These are phyloP conservation scores for Rotaria sp. DNA, from an alignment of 2,888 invertebrate species.

Conservation along the genomic window DNA sequence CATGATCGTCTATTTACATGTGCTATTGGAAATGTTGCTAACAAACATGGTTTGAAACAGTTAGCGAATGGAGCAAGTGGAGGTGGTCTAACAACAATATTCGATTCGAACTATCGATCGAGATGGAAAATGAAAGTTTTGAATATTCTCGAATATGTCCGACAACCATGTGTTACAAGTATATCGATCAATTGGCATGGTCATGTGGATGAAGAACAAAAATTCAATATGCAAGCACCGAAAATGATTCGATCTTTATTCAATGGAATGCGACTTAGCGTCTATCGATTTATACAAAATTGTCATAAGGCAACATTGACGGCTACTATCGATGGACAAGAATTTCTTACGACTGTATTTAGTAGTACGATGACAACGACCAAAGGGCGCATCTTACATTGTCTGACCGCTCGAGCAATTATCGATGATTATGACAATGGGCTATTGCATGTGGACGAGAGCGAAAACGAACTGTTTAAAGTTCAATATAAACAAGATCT, in stretches of 20 bases:
- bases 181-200: slow-evolving; percentile 50
- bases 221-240: slow-evolving; percentile 45
- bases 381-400: slow-evolving; percentile 51
- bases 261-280: slow-evolving; percentile 51
- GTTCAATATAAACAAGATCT: slow-evolving; percentile 44
- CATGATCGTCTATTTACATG: slow-evolving; percentile 41
- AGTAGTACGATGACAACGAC: slow-evolving; percentile 51
- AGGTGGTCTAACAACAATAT: slow-evolving; percentile 8
- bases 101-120: slow-evolving; percentile 9
- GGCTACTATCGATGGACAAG: slow-evolving; percentile 50
- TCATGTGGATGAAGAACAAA: slow-evolving; percentile 42
- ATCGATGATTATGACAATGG: slow-evolving; percentile 55
- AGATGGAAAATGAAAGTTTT: slow-evolving; percentile 41
- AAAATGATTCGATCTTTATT: slow-evolving; percentile 51
- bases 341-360: slow-evolving; percentile 52
- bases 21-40: slow-evolving; percentile 35
- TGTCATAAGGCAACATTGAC: slow-evolving; percentile 53
- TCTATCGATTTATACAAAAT: slow-evolving; percentile 52
- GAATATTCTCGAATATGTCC: slow-evolving; percentile 46
- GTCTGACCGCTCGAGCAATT: slow-evolving; percentile 51
- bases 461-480: slow-evolving; percentile 47
- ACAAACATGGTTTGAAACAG: slow-evolving; percentile 37
- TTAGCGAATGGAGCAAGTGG: slow-evolving; percentile 27
- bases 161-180: slow-evolving; percentile 50
- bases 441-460: slow-evolving; percentile 47